Base-by-base conservation (phyloP, 2,888 invertebrate species). In the Desoria tigrina region DNA sequence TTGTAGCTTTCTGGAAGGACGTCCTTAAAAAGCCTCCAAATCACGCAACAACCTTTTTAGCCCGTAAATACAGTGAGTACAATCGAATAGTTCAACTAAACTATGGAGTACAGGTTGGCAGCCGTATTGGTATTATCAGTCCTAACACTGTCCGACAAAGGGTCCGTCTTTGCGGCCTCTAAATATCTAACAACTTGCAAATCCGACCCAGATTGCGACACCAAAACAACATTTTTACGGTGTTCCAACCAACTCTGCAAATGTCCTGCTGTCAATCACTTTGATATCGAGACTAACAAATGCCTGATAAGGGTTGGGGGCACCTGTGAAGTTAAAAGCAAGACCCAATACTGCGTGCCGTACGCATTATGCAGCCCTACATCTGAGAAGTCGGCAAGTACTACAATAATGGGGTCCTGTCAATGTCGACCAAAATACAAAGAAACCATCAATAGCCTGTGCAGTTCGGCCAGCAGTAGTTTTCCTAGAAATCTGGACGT, bases 231-330 rank as follows among this genome's bases (percentile, higher is more conserved):
- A 54, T 64, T 45, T 42, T 42, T 67, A 3, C 23, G 37, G 16
- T 67, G 67, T 37, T n/a, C 54, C 11, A n/a, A 59, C 2, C 51
- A 50, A 50, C 26, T 14, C 2, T 67, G 67, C 24, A 45, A 63
- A 39, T 67, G 67, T 21, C 18, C 61, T 9, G 26, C 18, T 7
- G 54, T 67, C 14, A 63, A 55, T 39, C 24, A 27, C n/a, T 67
- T 63, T 56, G 61, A 67, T 45, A 58, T 59, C 14, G 67, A 63
- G 26, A 56, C 56, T 7, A 63, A 67, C 37, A 39, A 42, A 24
- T 67, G 67, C 45, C 57, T 67, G n/a, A 63, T 67, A 23, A 39
- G 67, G 1, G 51, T 24, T 1, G 63, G 63, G 14, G 63, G 27
- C 1, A n/a, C 32, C 9, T 67, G 67, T 28, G 51, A 54, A 21